Conservation (phyloP, 2,113 vertebrate genomes). For the Callocephalon fimbriatum region DNA sequence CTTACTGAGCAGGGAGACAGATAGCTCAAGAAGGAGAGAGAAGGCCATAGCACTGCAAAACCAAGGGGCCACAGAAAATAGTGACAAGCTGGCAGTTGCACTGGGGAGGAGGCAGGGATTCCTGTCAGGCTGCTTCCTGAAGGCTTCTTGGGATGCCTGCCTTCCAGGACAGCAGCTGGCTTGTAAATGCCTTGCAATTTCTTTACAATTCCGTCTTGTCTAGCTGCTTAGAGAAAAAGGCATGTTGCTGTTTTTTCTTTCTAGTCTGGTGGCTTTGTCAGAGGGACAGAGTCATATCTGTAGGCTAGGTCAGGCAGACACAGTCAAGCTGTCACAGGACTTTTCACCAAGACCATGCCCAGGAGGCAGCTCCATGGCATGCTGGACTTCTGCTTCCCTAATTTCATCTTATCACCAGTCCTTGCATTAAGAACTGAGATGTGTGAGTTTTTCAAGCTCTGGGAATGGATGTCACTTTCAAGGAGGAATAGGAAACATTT, state of each 20-base stretch:
- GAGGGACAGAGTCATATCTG: not conserved
- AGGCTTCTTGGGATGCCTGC: not conserved
- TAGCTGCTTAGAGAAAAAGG: not conserved
- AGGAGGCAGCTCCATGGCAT: not conserved
- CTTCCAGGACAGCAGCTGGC: not conserved
- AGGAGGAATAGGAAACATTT: not conserved
- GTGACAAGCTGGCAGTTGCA: fast-evolving
- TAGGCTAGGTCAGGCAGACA: not conserved
- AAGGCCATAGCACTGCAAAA: not conserved
- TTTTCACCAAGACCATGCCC: not conserved
- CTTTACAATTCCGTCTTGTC: not conserved
- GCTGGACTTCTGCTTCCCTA: not conserved
- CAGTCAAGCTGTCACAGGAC: not conserved
- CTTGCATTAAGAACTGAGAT: not conserved
- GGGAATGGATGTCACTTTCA: not conserved
- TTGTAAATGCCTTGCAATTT: not conserved
- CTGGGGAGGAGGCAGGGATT: not conserved
- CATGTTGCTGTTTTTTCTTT: not conserved
- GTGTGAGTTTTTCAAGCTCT: not conserved
- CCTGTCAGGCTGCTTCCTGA: fast-evolving
- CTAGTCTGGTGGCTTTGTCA: not conserved
- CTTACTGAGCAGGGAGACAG: not conserved
- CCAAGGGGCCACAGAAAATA: fast-evolving
- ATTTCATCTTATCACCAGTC: not conserved
- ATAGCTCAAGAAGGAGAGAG: not conserved